Evolutionary conservation across 2,888 invertebrate species (phyloP), one percentile per base, ranked within the genome.

Genomic region (Argyresthia albistria): DNA sequence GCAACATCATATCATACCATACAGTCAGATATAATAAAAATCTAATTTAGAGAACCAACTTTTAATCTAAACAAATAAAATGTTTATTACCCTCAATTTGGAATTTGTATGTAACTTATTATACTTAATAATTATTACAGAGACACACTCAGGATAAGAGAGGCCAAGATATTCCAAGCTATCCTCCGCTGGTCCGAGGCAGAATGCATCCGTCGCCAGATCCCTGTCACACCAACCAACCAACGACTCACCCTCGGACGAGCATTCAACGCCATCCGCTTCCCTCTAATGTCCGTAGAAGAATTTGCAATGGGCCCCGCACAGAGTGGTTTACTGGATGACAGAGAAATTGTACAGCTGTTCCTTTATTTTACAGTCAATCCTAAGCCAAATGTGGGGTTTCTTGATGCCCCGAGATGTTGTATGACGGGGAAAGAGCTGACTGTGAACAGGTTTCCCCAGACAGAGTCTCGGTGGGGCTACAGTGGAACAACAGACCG

Each of bases 211-310:
- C 84, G 94, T 35, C 89, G 91, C 36, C 91, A 91, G 59, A 64
- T 93, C 14, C 89, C 91, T 0, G 87, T 91, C 1, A 91, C 89
- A 0, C 89, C 93, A 0, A 90, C 90, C 56, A 93, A 93, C 73
- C 93, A 93, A 66, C 80, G 94, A 56, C 75, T 81, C 55, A 91
- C 93, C 0, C 78, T 95, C 0, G 93, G 93, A 0, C 71, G 90
- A 51, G 93, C 94, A 0, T 88, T 95, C 59, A 89, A 90, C 42
- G 89, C 94, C 0, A 92, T 96, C 52, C 83, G 95, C 35, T 95
- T 95, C 70, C 95, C 95, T 0, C 76, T 95, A 16, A 96, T 96
- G 95, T 92, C 93, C 0, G 92, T 94, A 0, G 95, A 95, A 70
- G 95, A 96, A 72, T 96, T 96, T 73, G 95, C 94, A 0, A 89